Base-by-base conservation (phyloP, 2,888 invertebrate genomes). In the Dinocampus coccinellae region DNA sequence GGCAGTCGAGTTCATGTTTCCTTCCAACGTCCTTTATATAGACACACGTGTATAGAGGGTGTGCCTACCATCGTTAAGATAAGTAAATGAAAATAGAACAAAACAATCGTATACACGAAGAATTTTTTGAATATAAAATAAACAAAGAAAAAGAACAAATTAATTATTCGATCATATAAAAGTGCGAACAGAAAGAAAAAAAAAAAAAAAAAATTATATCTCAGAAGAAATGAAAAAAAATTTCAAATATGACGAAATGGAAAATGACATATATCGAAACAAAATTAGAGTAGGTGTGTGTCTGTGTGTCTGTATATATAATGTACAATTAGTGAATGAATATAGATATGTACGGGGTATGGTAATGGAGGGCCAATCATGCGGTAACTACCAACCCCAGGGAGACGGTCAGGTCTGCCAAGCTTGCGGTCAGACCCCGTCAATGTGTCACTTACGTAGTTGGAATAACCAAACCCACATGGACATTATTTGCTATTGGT, bases 301-400 rank as follows among this genome's bases (percentile, higher is more conserved):
- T 29, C 7, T 3, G 7, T 29, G 7, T 29, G 13, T 39, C 39
- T 39, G 3, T 13, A 39, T 47, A 16, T 4, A 7, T n/a, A 47
- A 16, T 47, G 47, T 47, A 16, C 16, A 47, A 16, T 47, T 47
- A 2, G 7, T 34, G 33, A n/a, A 9, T 58, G 33, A 72, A 63
- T 70, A 72, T 73, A 75, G 72, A 67, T 73, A 81, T 80, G 79
- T 79, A 80, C 80, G 78, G 79, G 64, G 75, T 84, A 87, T 87
- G 87, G 86, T 87, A 87, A 87, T 87, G 86, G 85, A 86, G 83
- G 87, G 83, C 86, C 86, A 87, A 87, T 87, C 87, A 86, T 86
- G 87, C 86, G 87, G 86, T 86, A 86, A 87, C 87, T 84, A 84
- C 82, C 82, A 80, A 84, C 87, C 85, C 86, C 78, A 77, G 87